Evolutionary conservation across 2,113 vertebrate genomes (phyloP).

Genomic region (Microtus pennsylvanicus): DNA sequence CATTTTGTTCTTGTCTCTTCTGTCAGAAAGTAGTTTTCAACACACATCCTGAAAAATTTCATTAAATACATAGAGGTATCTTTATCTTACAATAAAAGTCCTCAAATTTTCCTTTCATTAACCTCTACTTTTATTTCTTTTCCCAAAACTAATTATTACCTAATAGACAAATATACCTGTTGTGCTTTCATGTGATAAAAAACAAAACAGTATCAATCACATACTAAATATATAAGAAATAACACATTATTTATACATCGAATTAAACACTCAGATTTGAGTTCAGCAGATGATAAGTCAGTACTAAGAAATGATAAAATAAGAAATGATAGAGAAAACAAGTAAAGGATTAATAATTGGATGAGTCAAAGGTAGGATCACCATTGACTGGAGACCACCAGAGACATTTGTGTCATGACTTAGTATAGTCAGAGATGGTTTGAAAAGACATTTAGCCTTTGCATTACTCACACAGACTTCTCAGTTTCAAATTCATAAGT

Average conservation of each 20-base stretch:
- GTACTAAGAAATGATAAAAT: not conserved
- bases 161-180: not conserved
- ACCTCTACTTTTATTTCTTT: not conserved
- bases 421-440: not conserved
- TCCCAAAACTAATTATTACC: not conserved
- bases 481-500: not conserved
- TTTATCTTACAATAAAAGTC: not conserved
- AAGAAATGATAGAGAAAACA: not conserved
- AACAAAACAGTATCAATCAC: not conserved
- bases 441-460: not conserved
- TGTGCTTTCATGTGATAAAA: not conserved
- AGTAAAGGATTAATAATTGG: not conserved
- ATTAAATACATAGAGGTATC: not conserved
- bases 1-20: not conserved
- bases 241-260: not conserved
- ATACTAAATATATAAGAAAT: not conserved
- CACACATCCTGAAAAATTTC: not conserved
- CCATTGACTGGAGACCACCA: too few relatives aligned
- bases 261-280: not conserved
- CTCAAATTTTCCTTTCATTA: not conserved
- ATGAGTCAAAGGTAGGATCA: not conserved
- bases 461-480: not conserved
- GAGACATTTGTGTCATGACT: not conserved
- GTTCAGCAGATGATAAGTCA: not conserved
- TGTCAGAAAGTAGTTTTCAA: not conserved